Base-by-base conservation (phyloP, 1,140 invertebrate species). In the Drosophila rhopaloa region DNA sequence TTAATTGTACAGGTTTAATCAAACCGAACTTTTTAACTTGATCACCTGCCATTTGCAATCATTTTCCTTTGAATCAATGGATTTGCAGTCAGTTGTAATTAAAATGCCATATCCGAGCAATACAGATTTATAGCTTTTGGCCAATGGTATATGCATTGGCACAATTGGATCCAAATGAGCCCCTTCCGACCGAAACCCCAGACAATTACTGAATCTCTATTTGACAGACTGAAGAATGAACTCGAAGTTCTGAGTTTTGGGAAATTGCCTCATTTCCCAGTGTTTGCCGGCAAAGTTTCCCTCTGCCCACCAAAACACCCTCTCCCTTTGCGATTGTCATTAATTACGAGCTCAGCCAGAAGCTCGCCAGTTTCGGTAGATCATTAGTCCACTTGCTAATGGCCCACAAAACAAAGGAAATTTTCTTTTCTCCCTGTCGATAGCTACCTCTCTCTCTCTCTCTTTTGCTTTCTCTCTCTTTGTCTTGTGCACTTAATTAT, bases 321-420 rank as follows among this genome's bases (percentile, higher is more conserved):
- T 1, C 9, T 11, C 38, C 38, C 19, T 19, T 38, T 27, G 13
- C 67, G 46, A 35, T 50, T 51, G 66, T 47, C 70, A 73, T 73
- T 73, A 73, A 73, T 73, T 73, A 73, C 47, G 35, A 73, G 43
- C 61, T 10, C 37, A 50, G 46, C 51, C 53, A 68, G 47, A 68
- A 53, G 61, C 65, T 53, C 19, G 60, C 47, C 51, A 16, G 35
- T 14, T 71, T 41, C 16, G 65, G 65, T 70, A 70, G 70, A 73
- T 72, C 70, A 73, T 73, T 73, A 73, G 70, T 73, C 70, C 67
- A 70, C 67, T 71, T 70, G 65, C 63, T 71, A 71, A 71, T 71
- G 67, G 67, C 16, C 67, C 65, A 47, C 66, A 60, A 60, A 50
- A 71, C 63, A 70, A 70, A 50, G 40, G 63, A 66, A 70, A 71